Conservation (phyloP, 2,888 invertebrate genomes). For the Chloroclystis v-ata region DNA sequence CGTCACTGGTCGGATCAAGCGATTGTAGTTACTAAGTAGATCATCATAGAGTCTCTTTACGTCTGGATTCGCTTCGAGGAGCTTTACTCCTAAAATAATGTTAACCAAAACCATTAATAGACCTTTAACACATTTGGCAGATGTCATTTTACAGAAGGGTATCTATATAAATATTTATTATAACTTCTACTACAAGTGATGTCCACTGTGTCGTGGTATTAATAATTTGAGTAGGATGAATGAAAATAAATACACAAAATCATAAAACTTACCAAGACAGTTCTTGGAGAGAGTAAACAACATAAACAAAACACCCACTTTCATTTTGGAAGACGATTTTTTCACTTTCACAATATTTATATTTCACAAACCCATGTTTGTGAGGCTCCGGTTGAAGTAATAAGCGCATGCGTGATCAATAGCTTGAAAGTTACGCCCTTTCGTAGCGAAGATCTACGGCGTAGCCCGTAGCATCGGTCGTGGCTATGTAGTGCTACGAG, state of each 20-base stretch:
- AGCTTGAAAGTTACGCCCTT: slow-evolving; percentile 30
- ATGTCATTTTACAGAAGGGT: too few relatives aligned
- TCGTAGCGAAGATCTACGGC: slow-evolving; percentile 20
- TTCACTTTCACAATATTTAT: slow-evolving; percentile 13
- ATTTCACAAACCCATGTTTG: slow-evolving; percentile 45
- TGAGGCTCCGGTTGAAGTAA: slow-evolving; percentile 26
- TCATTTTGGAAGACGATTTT: slow-evolving; percentile 44
- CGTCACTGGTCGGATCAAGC: slow-evolving; percentile 94
- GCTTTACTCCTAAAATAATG: slow-evolving; percentile 65
- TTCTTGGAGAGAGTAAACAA: slow-evolving; percentile 41
- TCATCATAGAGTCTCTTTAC: slow-evolving; percentile 97
- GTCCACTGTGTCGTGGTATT: too few relatives aligned
- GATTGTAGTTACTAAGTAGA: slow-evolving; percentile 95
- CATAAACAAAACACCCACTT: slow-evolving; percentile 44
- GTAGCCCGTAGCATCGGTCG: slow-evolving; percentile 5
- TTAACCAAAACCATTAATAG: too few relatives aligned
- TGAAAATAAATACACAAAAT: too few relatives aligned
- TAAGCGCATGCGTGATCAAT: slow-evolving; percentile 68
- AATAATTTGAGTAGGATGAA: too few relatives aligned
- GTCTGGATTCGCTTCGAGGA: slow-evolving; percentile 91
- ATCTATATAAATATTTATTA: too few relatives aligned
- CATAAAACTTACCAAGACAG: slow-evolving; percentile 34
- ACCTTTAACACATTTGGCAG: too few relatives aligned
- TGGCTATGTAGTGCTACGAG: slow-evolving; percentile 2
- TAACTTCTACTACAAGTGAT: too few relatives aligned